phyloP scores from a whole-genome alignment of 2,113 vertebrate genomes.

The Leiothrix lutea region DNA sequence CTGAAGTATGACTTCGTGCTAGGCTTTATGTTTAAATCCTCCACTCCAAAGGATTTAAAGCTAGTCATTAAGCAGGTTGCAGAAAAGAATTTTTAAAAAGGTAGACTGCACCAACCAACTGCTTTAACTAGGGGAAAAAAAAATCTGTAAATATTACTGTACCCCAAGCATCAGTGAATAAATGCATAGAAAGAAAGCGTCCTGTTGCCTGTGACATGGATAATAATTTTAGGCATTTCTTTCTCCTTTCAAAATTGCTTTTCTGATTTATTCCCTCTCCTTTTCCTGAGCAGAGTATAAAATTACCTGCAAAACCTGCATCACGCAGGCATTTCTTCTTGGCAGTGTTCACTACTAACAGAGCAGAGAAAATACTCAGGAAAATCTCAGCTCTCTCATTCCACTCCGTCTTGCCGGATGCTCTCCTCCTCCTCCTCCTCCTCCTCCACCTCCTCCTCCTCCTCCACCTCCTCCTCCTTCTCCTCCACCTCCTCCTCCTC shows the following conservation, averaged over 20 bases:
- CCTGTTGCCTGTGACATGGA: background rate
- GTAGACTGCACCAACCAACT: background rate
- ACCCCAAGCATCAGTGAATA: background rate
- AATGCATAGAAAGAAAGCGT: background rate
- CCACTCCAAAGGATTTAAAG: constrained; percentile 56
- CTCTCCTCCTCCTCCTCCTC: background rate
- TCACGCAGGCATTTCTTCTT: background rate
- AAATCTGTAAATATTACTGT: background rate
- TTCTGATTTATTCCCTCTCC: background rate
- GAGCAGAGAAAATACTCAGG: background rate
- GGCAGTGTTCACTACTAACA: background rate
- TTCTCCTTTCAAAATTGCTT: background rate
- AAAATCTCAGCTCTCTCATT: background rate
- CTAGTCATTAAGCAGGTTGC: constrained; percentile 1
- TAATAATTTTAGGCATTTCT: background rate
- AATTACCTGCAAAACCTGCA: background rate
- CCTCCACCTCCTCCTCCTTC: background rate
- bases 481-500: background rate
- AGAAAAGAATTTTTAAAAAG: background rate
- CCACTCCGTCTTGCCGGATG: background rate
- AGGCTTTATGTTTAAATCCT: background rate
- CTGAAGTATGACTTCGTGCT: background rate
- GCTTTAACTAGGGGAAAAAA: background rate
- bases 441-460: background rate
- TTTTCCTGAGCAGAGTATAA: background rate